phyloP scores from a whole-genome alignment of 2,797 vertebrate species.

The Rousettus madagascariensis region DNA sequence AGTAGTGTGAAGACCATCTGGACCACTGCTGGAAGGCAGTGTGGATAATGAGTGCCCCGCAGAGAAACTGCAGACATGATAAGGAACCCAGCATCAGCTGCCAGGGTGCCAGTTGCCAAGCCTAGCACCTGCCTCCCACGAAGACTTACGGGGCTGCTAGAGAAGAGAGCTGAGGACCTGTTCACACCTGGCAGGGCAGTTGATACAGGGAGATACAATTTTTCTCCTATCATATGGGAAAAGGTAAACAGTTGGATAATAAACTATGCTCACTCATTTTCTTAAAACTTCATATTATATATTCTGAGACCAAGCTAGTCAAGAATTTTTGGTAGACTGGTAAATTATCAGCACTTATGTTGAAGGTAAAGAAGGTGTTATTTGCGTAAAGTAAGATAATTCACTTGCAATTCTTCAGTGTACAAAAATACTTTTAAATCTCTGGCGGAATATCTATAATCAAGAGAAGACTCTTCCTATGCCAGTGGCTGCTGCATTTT shows the following conservation, averaged over 20 bases:
- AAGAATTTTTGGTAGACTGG: constrained; percentile 25
- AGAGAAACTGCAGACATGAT: neutral
- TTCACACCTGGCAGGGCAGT: neutral
- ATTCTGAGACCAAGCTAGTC: neutral
- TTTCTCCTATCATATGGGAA: neutral
- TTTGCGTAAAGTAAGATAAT: constrained; percentile 51
- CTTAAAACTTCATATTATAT: constrained; percentile 4
- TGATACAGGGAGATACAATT: neutral
- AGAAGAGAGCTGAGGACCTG: neutral
- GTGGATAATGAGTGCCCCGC: neutral
- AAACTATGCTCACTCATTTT: neutral
- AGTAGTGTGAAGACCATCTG: neutral
- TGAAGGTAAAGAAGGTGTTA: constrained; percentile 46
- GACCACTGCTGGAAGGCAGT: neutral
- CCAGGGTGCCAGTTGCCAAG: neutral
- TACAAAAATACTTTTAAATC: constrained; percentile 62
- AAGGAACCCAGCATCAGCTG: neutral
- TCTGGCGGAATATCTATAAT: constrained; percentile 64
- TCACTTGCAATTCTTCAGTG: constrained; percentile 47
- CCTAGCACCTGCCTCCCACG: neutral
- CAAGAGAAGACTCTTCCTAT: constrained; percentile 55
- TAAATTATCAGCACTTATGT: constrained; percentile 34
- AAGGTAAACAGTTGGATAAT: neutral
- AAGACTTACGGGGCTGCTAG: neutral
- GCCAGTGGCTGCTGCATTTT: constrained; percentile 58